phyloP scores from a whole-genome alignment of 2,888 invertebrate genomes.

The Fragum sueziense region DNA sequence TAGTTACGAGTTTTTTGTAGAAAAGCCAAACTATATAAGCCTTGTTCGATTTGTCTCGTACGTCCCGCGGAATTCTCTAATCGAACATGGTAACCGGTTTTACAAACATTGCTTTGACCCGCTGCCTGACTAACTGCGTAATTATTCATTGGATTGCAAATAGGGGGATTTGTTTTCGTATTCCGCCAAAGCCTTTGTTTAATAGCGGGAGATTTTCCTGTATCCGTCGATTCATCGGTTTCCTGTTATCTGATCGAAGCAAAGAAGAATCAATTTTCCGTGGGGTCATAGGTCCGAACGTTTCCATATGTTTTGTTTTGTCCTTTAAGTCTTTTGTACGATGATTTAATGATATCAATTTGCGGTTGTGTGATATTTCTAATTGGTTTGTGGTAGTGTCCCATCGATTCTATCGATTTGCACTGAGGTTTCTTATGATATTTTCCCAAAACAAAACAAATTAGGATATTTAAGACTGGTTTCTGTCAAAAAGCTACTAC shows the following conservation, averaged over 20 bases:
- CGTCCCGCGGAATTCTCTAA: slow-evolving; percentile 3
- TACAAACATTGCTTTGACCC: slow-evolving; percentile 7
- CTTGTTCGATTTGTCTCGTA: slow-evolving; percentile 7
- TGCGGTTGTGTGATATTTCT: not conserved
- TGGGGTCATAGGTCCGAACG: not conserved
- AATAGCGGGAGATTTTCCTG: slow-evolving; percentile 32
- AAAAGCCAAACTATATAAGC: too few species aligned
- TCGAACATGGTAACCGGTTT: slow-evolving; percentile 18
- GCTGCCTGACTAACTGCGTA: slow-evolving; percentile 38
- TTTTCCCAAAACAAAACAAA: too few species aligned
- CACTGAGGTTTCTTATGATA: too few species aligned
- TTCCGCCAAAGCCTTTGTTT: slow-evolving; percentile 38
- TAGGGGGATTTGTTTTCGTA: slow-evolving; percentile 43
- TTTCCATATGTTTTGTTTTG: slow-evolving; percentile 10
- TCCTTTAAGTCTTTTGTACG: slow-evolving; percentile 2
- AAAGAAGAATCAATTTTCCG: slow-evolving; percentile 14
- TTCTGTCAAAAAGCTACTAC: too few species aligned
- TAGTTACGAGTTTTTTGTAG: too few species aligned
- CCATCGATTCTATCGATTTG: too few species aligned
- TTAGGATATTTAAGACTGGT: too few species aligned
- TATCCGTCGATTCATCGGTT: slow-evolving; percentile 23
- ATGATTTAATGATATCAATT: not conserved
- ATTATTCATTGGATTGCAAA: slow-evolving; percentile 51
- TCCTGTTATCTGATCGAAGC: slow-evolving; percentile 4
- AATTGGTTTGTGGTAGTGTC: not conserved